Base-by-base conservation (phyloP, 2,113 vertebrate genomes). In the Centropristis striata region DNA sequence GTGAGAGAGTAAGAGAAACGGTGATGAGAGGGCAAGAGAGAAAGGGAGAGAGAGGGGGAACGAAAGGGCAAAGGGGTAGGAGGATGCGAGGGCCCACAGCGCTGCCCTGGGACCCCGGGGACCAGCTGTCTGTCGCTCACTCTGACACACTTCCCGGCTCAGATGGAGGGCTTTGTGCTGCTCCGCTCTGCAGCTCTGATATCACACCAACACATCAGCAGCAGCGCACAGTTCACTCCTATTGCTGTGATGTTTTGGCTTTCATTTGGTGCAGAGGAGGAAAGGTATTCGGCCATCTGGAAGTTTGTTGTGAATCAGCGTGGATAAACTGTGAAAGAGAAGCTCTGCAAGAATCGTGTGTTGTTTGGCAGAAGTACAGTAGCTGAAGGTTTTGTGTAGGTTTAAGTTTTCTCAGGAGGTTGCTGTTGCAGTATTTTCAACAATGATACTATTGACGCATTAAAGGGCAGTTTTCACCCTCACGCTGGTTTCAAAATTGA, bases 141-240 rank as follows among this genome's bases (percentile, higher is more conserved):
- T 71, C 46, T 90, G 92, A 93, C 93, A 94, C 81, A 88, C 87
- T 91, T 92, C 79, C 61, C 11, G 2, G 70, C 81, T 85, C 85
- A 75, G 86, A 89, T 88, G 90, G 90, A 80, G 79, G 82, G 77
- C 74, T 92, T 83, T 72, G 80, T 78, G 65, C 86, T 68, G 83
- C 81, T 81, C 25, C 0, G 36, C 70, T 90, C 75, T 76, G 75
- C 75, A 65, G 51, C 80, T 78, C 64, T 86, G 66, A 84, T 85
- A 89, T 87, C 86, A 73, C 70, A 81, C 53, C 63, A 54, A 70
- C 83, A 80, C 63, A 86, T 91, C 77, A 67, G 68, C 65, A 86
- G 53, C 81, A 78, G 75, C 61, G 70, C 77, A 82, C 73, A 63
- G 57, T 71, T 88, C 73, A 79, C 53, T 74, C 41, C 42, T 64